Base-by-base conservation (phyloP, 2,113 vertebrate species). In the Tamias sibiricus region DNA sequence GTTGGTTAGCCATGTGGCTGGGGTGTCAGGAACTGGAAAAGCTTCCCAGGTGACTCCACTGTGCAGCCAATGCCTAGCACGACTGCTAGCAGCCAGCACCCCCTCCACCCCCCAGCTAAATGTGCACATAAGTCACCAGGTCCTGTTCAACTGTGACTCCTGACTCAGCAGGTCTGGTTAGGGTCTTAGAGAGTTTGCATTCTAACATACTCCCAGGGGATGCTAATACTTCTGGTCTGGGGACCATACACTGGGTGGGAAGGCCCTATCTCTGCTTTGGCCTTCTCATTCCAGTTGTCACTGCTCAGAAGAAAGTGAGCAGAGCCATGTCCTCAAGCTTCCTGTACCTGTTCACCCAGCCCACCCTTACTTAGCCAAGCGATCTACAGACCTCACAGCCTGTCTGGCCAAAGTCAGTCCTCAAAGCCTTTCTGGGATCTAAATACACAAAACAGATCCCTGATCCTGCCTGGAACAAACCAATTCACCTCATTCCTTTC, bases 101-200 rank as follows among this genome's bases (percentile, higher is more conserved):
- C n/a, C n/a, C n/a, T n/a, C n/a, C n/a, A n/a, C 64, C 91, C 71
- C 66, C 52, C 37, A 66, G 40, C 14, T 66, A 52, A 10, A n/a
- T 1, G 6, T 8, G 26, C 20, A 4, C 30, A 17, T 0, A 0
- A 24, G 3, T 24, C 30, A 9, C 37, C 12, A 6, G 1, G 16
- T 66, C 32, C 44, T 11, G 2, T 74, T 77, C 42, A 52, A 17
- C 1, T n/a, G 9, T 20, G 72, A 37, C 42, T n/a, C 47, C 62
- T 8, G 6, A 8, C 2, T 49, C 54, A 35, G 49, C 17, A 68
- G 30, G 30, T 54, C 79, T 64, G 42, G 35, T 6, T 90, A 57
- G 42, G 19, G 71, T 16, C 72, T 68, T 69, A 26, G 57, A 11
- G 57, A 8, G 5, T 44, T 62, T 90, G n/a, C 26, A 2, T 77